These are phyloP conservation scores for Athetis lepigone DNA, from an alignment of 2,888 invertebrate genomes.

Conservation along the genomic window DNA sequence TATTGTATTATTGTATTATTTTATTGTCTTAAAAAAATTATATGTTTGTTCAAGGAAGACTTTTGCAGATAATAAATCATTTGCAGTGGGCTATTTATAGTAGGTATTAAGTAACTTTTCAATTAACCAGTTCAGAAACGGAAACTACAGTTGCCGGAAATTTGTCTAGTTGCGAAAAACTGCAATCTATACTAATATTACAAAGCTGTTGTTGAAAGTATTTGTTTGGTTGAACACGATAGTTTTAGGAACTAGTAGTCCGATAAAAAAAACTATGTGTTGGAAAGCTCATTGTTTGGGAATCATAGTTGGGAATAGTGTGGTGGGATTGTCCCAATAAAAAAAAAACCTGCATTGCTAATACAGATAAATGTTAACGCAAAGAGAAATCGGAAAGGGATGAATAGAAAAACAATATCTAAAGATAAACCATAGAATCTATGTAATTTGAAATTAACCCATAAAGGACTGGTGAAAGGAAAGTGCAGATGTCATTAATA, in stretches of 20 bases:
- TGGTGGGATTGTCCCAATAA: too few relatives aligned
- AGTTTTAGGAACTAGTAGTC: too few relatives aligned
- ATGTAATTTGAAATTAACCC: constrained; percentile 15
- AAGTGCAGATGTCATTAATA: constrained; percentile 63
- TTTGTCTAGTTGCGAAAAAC: background rate
- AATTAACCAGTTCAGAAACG: background rate
- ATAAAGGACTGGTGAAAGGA: constrained; percentile 48
- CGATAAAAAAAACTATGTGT: too few relatives aligned
- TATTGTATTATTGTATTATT: background rate
- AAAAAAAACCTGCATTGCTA: too few relatives aligned
- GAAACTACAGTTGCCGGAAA: background rate
- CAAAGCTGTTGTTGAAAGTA: too few relatives aligned
- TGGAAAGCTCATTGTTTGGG: too few relatives aligned
- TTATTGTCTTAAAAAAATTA: background rate
- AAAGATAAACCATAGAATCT: constrained; percentile 8
- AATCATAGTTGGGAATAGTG: too few relatives aligned
- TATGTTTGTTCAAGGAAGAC: background rate
- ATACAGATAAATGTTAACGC: too few relatives aligned
- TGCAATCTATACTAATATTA: too few relatives aligned
- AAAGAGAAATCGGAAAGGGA: background rate
- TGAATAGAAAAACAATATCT: background rate
- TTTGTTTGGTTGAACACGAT: too few relatives aligned
- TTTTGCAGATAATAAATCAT: background rate
- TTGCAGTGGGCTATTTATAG: background rate
- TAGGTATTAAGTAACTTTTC: background rate